Evolutionary conservation across 2,888 invertebrate species (phyloP), one percentile per base, ranked within the genome.

Genomic region (Drosophila dives): DNA sequence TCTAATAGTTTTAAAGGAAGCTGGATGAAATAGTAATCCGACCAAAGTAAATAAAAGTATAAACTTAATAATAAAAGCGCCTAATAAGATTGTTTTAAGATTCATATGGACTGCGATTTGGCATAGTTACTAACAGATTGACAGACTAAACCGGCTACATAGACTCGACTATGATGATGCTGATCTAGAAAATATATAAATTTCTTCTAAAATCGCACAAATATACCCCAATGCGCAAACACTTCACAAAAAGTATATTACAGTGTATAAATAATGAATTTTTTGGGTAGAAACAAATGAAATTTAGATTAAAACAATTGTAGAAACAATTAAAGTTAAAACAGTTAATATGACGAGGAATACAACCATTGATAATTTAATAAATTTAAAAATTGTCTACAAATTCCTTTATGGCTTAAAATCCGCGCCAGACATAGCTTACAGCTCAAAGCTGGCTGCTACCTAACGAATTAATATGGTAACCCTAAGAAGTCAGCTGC

Each of bases 391-490:
- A 15, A 23, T 45, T 20, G 12, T 4, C 34, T 20, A 4, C 3
- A 23, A 7, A n/a, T n/a, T 29, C 10, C 12, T 36, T n/a, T n/a
- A 15, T 26, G 7, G 15, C 45, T 59, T 0, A 49, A n/a, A 40
- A 17, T 1, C 2, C 7, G 36, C 58, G 33, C 49, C 33, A 38
- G 0, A 23, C 0, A n/a, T 29, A 0, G 2, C 26, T 0, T 0
- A 15, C 38, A 12, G n/a, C 12, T 0, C 1, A 45, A 63, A 49
- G 49, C 63, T 59, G 36, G 1, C 10, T 20, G 54, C 42, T 69
- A 45, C 29, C 34, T 0, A 49, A 34, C 56, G 5, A 26, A 0
- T 2, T 3, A 33, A 42, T 48, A 62, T 69, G 73, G 75, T 59
- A 10, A 20, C 75, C 38, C 49, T 11, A 17, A 29, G 1, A 17